Percentiles rank a stretch among this genome's conserved stretches.
phyloP scores from a whole-genome alignment of 2,888 invertebrate species.

The Xanthorhoe spadicearia region DNA sequence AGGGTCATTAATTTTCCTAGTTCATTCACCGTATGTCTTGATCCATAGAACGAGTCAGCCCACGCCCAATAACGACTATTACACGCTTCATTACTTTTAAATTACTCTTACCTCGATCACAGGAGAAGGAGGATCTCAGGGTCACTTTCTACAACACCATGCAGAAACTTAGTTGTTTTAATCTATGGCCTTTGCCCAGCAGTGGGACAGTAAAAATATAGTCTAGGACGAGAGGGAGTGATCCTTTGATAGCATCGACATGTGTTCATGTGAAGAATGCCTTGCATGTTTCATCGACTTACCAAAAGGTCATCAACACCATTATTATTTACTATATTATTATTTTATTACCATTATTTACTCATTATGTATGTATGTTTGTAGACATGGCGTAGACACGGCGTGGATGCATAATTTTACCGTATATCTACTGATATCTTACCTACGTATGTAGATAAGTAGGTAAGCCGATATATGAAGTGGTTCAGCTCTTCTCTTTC shows the following conservation, averaged over 20 bases:
- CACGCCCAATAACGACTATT: slow-evolving; percentile 72
- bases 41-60: slow-evolving; percentile 56
- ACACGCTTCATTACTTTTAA: slow-evolving; percentile 75
- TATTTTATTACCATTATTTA: too few relatives aligned
- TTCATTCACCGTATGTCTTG: slow-evolving; percentile 30
- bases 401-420: slow-evolving; percentile 4
- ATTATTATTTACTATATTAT: too few relatives aligned
- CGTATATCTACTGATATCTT: neutral
- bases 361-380: neutral
- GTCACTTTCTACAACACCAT: slow-evolving; percentile 9
- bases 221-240: too few relatives aligned
- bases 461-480: neutral
- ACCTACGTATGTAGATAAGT: too few relatives aligned
- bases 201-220: too few relatives aligned
- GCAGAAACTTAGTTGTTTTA: neutral
- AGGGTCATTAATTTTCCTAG: slow-evolving; percentile 27
- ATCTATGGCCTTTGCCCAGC: too few relatives aligned
- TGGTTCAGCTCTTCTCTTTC: slow-evolving; percentile 11
- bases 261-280: too few relatives aligned
- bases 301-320: neutral
- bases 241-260: too few relatives aligned
- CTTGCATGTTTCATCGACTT: neutral
- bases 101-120: slow-evolving; percentile 60
- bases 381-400: slow-evolving; percentile 5
- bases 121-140: slow-evolving; percentile 4